Conservation (phyloP, 2,113 vertebrate genomes). For the Hyaena hyaena region DNA sequence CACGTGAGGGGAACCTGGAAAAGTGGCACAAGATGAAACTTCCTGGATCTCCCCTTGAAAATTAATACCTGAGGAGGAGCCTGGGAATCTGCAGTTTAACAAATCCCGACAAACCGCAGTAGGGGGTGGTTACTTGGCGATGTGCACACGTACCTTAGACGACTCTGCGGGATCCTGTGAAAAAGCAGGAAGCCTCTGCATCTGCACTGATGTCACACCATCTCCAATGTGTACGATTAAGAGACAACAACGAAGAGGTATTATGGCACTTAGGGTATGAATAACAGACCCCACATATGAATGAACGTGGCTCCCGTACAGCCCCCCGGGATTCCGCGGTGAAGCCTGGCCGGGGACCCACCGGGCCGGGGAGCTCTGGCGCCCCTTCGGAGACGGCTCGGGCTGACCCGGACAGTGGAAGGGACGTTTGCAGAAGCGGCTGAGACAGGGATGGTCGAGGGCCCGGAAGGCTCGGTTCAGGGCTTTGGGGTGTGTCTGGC, state of each 20-base stretch:
- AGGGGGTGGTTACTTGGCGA: not conserved
- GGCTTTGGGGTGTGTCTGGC: not conserved
- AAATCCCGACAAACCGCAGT: not conserved
- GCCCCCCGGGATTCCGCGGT: not conserved
- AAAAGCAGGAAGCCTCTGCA: not conserved
- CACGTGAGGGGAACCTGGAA: not conserved
- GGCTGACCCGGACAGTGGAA: not conserved
- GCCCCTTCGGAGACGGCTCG: not conserved
- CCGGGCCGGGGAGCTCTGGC: accelerated
- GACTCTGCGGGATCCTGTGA: not conserved
- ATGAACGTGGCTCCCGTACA: too few species aligned
- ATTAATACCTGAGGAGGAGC: not conserved
- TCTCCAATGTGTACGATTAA: not conserved
- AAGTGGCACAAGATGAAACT: not conserved
- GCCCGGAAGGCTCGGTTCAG: not conserved
- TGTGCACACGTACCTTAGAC: not conserved
- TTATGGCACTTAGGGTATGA: not conserved
- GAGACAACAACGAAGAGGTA: not conserved
- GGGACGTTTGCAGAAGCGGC: not conserved
- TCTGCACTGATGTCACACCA: not conserved
- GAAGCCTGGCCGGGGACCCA: not conserved
- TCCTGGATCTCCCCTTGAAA: not conserved
- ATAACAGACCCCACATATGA: too few species aligned
- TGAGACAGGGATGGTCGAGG: not conserved
- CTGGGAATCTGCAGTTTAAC: not conserved